Evolutionary conservation across 2,888 invertebrate genomes (phyloP), one percentile per base, ranked within the genome.

Genomic region (Phalera bucephala): DNA sequence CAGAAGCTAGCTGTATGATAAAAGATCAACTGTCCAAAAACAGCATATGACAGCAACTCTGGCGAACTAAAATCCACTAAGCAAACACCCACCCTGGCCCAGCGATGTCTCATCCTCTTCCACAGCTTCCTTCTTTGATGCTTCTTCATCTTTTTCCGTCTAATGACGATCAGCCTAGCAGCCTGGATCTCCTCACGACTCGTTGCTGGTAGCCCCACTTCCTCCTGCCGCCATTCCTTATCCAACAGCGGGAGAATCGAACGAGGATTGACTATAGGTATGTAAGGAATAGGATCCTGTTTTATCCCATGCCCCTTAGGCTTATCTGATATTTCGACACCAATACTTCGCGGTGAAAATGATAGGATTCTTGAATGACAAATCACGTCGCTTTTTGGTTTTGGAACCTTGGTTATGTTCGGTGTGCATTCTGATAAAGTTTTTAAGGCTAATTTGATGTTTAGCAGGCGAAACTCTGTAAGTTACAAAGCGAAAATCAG

Each of bases 121-220:
- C 95, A 91, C 35, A 96, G 82, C 78, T 97, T 97, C 72, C 83
- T 94, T 28, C 95, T 83, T 72, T 96, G 95, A 67, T 97, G 97
- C 59, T 94, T 96, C 76, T 94, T 96, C 95, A 97, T 97, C 81
- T 97, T 97, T 34, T 92, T 92, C 31, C 93, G 89, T 31, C 97
- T 90, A 20, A 96, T 96, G 0, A 95, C 93, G 49, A 96, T 93
- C 39, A 96, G 77, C 33, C 94, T 87, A 0, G 91, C 92, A 0
- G 96, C 96, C 62, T 93, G 92, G 65, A 94, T 95, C 65, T 94
- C 93, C 31, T 91, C 86, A 33, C 78, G 72, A 2, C 64, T 65
- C 1, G 68, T 46, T 0, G 84, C 61, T 0, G 92, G 92, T 26
- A 91, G 56, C 15, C 91, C 90, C 13, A 91, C 57, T 29, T 88